Conservation (phyloP, 1,140 invertebrate genomes). For the Bilobella aurantiaca region DNA sequence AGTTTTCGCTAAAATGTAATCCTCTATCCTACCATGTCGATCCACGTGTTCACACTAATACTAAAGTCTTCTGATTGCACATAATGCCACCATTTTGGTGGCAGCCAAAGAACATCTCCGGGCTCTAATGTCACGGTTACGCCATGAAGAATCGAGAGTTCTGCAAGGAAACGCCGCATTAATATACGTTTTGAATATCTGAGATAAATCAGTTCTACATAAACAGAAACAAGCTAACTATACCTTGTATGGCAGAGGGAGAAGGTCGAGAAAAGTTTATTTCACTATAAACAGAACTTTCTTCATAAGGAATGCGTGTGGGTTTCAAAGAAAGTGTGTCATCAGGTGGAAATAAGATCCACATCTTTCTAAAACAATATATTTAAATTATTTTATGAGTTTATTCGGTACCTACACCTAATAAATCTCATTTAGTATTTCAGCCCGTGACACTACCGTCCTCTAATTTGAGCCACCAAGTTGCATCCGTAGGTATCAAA, state of each 20-base stretch:
- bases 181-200: neutral
- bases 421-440: constrained; percentile 30
- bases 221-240: no score
- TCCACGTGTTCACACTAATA: constrained; percentile 79
- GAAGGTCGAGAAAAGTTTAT: constrained; percentile 65
- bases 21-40: constrained; percentile 51
- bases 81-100: constrained; percentile 91
- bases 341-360: constrained; percentile 81
- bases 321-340: constrained; percentile 56
- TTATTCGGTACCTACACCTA: neutral
- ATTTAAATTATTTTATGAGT: constrained; percentile 23
- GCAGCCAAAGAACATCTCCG: constrained; percentile 79
- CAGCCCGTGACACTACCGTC: no score
- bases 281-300: constrained; percentile 86
- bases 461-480: constrained; percentile 76
- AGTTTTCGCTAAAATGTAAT: neutral
- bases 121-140: constrained; percentile 57
- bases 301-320: constrained; percentile 87
- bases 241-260: constrained; percentile 42
- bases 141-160: constrained; percentile 41
- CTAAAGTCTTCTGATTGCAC: constrained; percentile 65
- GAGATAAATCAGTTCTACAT: neutral
- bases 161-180: constrained; percentile 30
- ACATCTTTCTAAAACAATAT: constrained; percentile 61
- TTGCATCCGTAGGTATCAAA: constrained; percentile 90